Evolutionary conservation across 2,888 invertebrate species (phyloP).

Genomic region (Drosophila pullipes): DNA sequence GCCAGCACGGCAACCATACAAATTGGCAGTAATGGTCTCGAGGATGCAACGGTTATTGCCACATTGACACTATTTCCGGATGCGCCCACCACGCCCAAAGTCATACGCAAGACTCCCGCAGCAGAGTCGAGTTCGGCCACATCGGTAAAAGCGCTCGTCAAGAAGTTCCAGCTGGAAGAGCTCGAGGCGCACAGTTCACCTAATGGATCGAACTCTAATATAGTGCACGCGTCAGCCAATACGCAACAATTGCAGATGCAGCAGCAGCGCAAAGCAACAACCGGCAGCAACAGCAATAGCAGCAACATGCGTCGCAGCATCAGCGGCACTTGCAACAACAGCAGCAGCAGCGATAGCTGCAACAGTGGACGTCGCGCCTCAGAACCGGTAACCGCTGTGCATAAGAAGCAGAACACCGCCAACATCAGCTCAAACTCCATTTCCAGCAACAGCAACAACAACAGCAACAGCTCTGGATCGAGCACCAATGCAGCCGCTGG

Average conservation of each 20-base stretch:
- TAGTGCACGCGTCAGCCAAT: conserved; percentile 6
- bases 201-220: conserved; percentile 21
- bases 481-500: conserved; percentile 30
- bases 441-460: conserved; percentile 29
- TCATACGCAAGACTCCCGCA: conserved; percentile 88
- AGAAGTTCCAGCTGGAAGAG: conserved; percentile 85
- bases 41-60: conserved; percentile 71
- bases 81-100: conserved; percentile 89
- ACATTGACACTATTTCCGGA: conserved; percentile 86
- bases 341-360: conserved; percentile 36
- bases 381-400: conserved; percentile 72
- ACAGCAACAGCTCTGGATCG: conserved; percentile 30
- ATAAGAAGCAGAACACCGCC: conserved; percentile 62
- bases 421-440: conserved; percentile 23
- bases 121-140: conserved; percentile 86
- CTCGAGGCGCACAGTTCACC: conserved; percentile 36
- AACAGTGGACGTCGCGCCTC: conserved; percentile 68
- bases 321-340: conserved; percentile 39
- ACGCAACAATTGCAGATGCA: conserved; percentile 35
- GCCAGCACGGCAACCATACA: conserved; percentile 74
- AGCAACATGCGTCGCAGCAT: conserved; percentile 40
- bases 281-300: conserved; percentile 37
- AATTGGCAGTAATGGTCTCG: conserved; percentile 66
- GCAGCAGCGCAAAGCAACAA: conserved; percentile 49
- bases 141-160: conserved; percentile 85